A percentile compares a stretch with the other conserved stretches of the same genome.
These are phyloP conservation scores for Umimayanthus kanabou DNA, from an alignment of 92 coral and sea anemone species.

Conservation along the genomic window DNA sequence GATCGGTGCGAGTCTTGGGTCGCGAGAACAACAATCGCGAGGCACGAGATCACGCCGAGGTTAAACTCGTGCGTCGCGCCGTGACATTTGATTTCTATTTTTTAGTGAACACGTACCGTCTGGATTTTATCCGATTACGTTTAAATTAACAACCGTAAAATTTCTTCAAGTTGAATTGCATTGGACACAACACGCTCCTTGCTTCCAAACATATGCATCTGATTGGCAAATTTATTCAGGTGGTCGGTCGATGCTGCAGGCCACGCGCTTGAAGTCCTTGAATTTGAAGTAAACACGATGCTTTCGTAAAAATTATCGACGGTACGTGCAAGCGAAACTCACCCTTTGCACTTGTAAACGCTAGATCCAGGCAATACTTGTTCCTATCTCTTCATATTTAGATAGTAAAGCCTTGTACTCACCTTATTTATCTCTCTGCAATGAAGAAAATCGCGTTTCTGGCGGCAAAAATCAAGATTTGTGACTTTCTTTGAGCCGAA, in stretches of 20 bases:
- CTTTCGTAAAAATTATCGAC: too few species aligned
- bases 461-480: background rate
- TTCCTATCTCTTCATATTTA: background rate
- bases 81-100: too few species aligned
- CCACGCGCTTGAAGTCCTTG: too few species aligned
- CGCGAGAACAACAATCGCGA: background rate
- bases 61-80: background rate
- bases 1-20: background rate
- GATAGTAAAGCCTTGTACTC: background rate
- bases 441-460: background rate
- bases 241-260: background rate
- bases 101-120: background rate
- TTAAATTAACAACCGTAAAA: background rate
- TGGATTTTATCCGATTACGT: background rate
- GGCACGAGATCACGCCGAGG: background rate
- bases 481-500: too few species aligned
- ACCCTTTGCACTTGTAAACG: background rate
- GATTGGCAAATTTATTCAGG: background rate
- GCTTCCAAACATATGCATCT: background rate
- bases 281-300: background rate
- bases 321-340: background rate
- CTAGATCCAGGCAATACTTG: background rate
- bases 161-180: background rate
- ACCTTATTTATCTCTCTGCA: background rate
- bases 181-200: background rate